Evolutionary conservation across 64 coral and sea anemone genomes (phyloP), one percentile per base, ranked within the genome.

Genomic region (Dendrophyllia cribrosa): DNA sequence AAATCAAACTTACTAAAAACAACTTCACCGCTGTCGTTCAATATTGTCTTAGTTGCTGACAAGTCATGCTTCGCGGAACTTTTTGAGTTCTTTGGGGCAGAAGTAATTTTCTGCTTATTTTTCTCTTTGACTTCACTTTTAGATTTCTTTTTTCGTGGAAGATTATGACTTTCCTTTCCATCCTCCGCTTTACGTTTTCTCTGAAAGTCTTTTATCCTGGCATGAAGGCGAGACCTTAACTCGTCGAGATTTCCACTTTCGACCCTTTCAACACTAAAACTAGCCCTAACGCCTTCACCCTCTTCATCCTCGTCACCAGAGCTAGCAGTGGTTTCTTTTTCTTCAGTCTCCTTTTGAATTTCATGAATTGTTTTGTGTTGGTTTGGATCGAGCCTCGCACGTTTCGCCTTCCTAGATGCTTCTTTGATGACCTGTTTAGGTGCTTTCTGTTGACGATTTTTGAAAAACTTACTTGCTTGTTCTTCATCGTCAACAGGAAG

Each of bases 1-100:
- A 99, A 99, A 91, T 99, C 97, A 89, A 99, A 99, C 51, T 99
- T 99, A 51, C 97, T 99, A 76, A 99, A 99, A 7, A 99, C 97
- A 61, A 99, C 94, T 72, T 96, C 94, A 17, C 97, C 97, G 74
- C 93, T 95, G 12, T 96, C 94, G 66, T 99, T 96, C 6, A 92
- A 47, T 49, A 99, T 90, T 90, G 72, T 86, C 14, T 93, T 90
- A 15, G 63, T 89, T 6, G 81, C 24, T 65, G 72, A 73, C 3
- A 61, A 59, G 5, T 78, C 74, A 20, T 70, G 70, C 13, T 91
- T 66, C 12, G 10, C 56, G 3, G 70, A 51, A 16, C 60, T 51
- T 58, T 93, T 90, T 11, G 71, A 75, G 19, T 63, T 65, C 23
- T 86, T 88, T 50, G 21, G 24, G 56, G 48, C 58, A 68, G 53